A percentile compares a stretch with the other conserved stretches of the same genome.
Conservation (phyloP, 1,140 invertebrate species). For the Lasioglossum albipes region DNA sequence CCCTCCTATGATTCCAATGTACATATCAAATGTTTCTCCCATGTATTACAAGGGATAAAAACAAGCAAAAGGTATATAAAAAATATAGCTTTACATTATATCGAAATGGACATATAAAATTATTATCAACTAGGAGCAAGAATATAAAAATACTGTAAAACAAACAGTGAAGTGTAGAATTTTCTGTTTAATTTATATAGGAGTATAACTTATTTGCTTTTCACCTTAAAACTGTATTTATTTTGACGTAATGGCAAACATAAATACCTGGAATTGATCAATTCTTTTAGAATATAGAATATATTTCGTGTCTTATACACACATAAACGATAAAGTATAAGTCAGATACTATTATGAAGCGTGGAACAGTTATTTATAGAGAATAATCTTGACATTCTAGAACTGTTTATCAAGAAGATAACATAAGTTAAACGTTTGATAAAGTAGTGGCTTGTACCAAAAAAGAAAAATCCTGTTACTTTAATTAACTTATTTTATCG, state of each 20-base stretch:
- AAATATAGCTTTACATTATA: conserved; percentile 30
- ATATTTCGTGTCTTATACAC: neutral
- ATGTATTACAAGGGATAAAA: conserved; percentile 7
- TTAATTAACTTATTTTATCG: conserved; percentile 5
- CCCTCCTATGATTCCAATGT: conserved; percentile 72
- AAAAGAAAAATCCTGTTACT: conserved; percentile 10
- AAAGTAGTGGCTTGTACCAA: conserved; percentile 21
- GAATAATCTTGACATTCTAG: conserved; percentile 55
- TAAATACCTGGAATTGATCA: conserved; percentile 69
- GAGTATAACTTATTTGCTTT: conserved; percentile 50
- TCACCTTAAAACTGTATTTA: conserved; percentile 65
- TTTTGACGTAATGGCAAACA: conserved; percentile 65
- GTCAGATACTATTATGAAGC: conserved; percentile 41
- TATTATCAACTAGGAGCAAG: neutral
- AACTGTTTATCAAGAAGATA: conserved; percentile 47
- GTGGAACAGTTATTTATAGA: conserved; percentile 61
- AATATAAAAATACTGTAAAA: neutral
- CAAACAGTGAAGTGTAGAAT: neutral
- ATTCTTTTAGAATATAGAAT: conserved; percentile 16
- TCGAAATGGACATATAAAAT: conserved; percentile 42
- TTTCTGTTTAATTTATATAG: neutral
- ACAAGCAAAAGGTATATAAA: neutral
- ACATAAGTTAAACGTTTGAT: no score
- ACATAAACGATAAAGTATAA: conserved; percentile 30
- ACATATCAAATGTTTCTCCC: conserved; percentile 55